Percentiles rank a stretch among this genome's conserved stretches.
These are phyloP conservation scores for Hozukius guyotensis DNA, from an alignment of 2,797 vertebrate genomes.

Conservation along the genomic window DNA sequence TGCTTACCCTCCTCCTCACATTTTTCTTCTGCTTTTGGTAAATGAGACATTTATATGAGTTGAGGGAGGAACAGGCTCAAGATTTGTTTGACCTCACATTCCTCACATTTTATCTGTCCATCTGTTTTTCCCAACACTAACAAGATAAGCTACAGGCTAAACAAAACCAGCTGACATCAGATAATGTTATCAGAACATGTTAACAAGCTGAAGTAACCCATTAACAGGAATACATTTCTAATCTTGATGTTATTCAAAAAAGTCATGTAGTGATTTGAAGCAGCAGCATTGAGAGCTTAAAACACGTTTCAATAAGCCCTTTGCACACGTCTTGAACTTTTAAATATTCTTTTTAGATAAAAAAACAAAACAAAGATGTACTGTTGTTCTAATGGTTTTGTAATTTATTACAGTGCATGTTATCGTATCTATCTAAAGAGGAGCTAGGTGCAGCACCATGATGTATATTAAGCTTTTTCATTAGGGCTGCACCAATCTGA, in stretches of 20 bases:
- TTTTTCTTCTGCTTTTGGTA: background rate
- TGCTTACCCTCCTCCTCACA: background rate
- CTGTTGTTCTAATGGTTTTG: background rate
- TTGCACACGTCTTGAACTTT: background rate
- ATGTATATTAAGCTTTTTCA: background rate
- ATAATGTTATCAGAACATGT: background rate
- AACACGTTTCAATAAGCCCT: background rate
- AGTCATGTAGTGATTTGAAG: background rate
- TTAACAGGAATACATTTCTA: background rate
- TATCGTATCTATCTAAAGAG: background rate
- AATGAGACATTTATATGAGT: background rate
- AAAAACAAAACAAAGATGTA: background rate
- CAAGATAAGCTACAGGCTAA: background rate
- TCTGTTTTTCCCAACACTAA: background rate
- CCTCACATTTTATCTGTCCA: background rate
- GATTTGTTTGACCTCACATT: background rate
- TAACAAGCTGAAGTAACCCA: background rate
- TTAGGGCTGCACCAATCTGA: too few relatives aligned
- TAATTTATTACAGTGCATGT: background rate
- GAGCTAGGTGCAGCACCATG: background rate
- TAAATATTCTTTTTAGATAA: background rate
- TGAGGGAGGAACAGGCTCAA: background rate
- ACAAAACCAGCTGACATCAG: background rate
- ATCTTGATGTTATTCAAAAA: background rate
- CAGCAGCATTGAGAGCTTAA: background rate